Percentiles rank a stretch among this genome's conserved stretches.
These are phyloP conservation scores for Percopsis omiscomaycus DNA, from an alignment of 2,797 vertebrate genomes.

Conservation along the genomic window DNA sequence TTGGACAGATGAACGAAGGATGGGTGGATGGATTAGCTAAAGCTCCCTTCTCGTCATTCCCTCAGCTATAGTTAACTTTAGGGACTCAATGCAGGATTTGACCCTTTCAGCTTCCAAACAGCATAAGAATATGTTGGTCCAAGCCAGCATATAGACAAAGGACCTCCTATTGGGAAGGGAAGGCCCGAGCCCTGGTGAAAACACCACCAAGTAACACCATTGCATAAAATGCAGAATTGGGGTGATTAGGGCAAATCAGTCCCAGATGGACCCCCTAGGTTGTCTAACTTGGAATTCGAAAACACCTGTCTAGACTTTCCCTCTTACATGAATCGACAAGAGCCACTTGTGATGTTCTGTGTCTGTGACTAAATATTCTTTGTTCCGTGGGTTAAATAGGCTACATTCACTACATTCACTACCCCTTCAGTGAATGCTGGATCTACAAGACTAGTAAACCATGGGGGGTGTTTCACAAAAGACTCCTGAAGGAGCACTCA, in stretches of 20 bases:
- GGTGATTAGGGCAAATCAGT: constrained; percentile 47
- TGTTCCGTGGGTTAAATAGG: constrained; percentile 38
- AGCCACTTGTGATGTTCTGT: neutral
- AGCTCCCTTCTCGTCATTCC: constrained; percentile 21
- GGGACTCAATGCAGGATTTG: neutral
- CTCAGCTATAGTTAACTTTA: constrained; percentile 19
- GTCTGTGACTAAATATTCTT: constrained; percentile 28
- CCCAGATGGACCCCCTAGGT: constrained; percentile 54
- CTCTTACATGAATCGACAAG: constrained; percentile 16
- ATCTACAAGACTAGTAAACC: constrained; percentile 53
- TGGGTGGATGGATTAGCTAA: constrained; percentile 36
- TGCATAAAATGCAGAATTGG: constrained; percentile 46
- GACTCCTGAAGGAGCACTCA: constrained; percentile 22
- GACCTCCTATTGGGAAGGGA: constrained; percentile 37
- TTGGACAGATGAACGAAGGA: constrained; percentile 47
- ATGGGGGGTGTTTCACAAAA: constrained; percentile 25
- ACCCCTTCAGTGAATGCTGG: constrained; percentile 30
- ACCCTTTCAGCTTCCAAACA: neutral
- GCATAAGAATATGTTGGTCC: constrained; percentile 3
- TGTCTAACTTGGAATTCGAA: constrained; percentile 28
- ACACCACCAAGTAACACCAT: constrained; percentile 29
- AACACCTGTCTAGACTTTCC: constrained; percentile 47
- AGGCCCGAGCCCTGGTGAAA: constrained; percentile 45
- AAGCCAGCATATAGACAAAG: constrained; percentile 28
- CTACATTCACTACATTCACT: constrained; percentile 43